Conservation (phyloP, 2,888 invertebrate species). For the Oscheius sp. region DNA sequence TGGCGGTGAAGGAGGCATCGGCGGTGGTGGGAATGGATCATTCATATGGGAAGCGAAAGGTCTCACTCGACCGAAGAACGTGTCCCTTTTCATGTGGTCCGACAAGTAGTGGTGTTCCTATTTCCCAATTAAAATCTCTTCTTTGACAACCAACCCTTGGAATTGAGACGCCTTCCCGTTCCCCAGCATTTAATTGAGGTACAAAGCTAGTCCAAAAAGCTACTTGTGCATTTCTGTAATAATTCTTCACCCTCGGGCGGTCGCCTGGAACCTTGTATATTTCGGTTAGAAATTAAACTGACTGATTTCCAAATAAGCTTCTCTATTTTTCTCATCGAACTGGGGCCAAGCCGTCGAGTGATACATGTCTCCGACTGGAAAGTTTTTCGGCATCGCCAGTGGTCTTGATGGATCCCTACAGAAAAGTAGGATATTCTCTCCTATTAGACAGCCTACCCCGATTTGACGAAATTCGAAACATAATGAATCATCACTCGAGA, state of each 20-base stretch:
- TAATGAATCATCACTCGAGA: conserved; percentile 72
- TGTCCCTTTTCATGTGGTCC: conserved; percentile 66
- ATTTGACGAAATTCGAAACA: conserved; percentile 72
- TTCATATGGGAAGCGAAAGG: conserved; percentile 65
- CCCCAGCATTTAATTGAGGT: conserved; percentile 65
- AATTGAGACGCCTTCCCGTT: conserved; percentile 43
- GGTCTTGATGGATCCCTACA: conserved; percentile 71
- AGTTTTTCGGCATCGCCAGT: conserved; percentile 57
- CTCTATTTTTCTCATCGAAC: conserved; percentile 67
- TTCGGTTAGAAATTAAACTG: conserved; percentile 22
- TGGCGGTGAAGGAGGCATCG: conserved; percentile 70
- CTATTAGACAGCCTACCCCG: conserved; percentile 58
- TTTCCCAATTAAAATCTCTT: not conserved
- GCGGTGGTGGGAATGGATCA: conserved; percentile 71
- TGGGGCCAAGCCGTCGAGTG: conserved; percentile 70
- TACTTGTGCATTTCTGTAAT: conserved; percentile 70
- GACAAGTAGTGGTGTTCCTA: conserved; percentile 68
- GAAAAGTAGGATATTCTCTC: not conserved
- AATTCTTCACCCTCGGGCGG: conserved; percentile 69
- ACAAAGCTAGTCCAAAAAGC: conserved; percentile 72
- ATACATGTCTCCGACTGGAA: conserved; percentile 67
- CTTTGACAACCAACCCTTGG: not conserved
- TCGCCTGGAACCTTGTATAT: conserved; percentile 52
- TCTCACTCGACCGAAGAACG: conserved; percentile 69
- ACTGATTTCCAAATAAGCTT: conserved; percentile 72